Percentiles rank a stretch among this genome's conserved stretches.
Conservation (phyloP, 2,113 vertebrate species). For the Malurus alboscapulatus region DNA sequence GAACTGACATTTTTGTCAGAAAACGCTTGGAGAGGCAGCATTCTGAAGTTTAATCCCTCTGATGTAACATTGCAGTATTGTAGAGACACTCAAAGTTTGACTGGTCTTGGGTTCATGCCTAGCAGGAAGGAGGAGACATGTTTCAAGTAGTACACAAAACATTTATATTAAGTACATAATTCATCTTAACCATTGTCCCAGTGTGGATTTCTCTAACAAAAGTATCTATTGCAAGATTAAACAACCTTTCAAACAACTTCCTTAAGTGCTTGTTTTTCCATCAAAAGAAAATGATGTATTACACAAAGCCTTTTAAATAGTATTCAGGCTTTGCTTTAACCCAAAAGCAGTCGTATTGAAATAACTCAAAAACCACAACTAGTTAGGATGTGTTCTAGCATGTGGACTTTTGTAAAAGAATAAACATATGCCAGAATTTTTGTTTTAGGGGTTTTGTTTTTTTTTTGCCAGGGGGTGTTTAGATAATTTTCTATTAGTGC, state of each 20-base stretch:
- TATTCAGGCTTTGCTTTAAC: neutral
- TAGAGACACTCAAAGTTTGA: neutral
- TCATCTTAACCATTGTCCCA: neutral
- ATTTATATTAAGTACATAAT: neutral
- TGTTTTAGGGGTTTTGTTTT: neutral
- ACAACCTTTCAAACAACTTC: constrained; percentile 8
- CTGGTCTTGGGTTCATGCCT: neutral
- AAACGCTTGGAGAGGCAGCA: neutral
- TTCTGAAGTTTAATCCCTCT: neutral
- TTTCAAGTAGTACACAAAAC: neutral
- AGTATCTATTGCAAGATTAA: neutral
- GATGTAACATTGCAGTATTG: neutral
- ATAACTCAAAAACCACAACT: neutral
- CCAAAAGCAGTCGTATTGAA: neutral
- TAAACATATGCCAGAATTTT: neutral
- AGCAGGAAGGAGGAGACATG: neutral
- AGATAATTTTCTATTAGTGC: neutral
- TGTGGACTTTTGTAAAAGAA: neutral
- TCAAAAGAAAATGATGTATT: neutral
- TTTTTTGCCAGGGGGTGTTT: rapidly evolving
- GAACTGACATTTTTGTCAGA: neutral
- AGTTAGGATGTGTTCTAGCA: neutral
- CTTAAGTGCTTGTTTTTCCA: neutral
- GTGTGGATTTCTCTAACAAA: neutral
- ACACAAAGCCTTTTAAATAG: neutral